Base-by-base conservation (phyloP, 30 jellyfish, hydroid and myxozoan genomes). In the Nemopilema nomurai region DNA sequence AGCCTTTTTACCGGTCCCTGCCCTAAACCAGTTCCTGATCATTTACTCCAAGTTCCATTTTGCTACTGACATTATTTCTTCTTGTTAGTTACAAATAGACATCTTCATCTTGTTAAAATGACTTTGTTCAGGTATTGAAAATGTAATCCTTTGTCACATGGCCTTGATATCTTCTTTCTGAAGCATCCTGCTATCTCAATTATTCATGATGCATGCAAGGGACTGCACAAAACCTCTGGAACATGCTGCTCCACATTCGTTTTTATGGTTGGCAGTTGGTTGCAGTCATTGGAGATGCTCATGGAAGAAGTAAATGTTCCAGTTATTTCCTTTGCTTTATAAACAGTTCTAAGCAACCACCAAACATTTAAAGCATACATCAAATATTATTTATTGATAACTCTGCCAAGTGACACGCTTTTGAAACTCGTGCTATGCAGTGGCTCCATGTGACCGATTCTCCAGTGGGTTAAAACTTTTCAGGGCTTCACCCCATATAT, bases 141-240 rank as follows among this genome's bases (percentile, higher is more conserved):
- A 18, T 66, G 18, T 1, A 9, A 26, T n/a, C 18, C 18, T 18
- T 18, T 66, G 49, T 0, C 32, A 66, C 76, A 20, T 66, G 0
- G 24, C 4, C 1, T 66, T 71, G 49, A 67, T 22, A 20, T 20
- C 24, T 67, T 29, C 24, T 50, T 1, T 62, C 62, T 84, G 8
- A 70, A 84, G 92, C 93, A 85, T 21, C 88, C 93, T 16, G 93
- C 83, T 25, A 85, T 74, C 67, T 85, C 93, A 31, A 51, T 85
- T 8, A 74, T 85, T 30, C 83, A 85, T 67, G 88, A 85, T 73
- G 88, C 67, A 0, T 62, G 87, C 77, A 24, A 66, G 1, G 93
- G 93, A 27, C 51, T 74, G 28, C 71, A 74, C 17, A 85, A 85
- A 21, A 30, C 21, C 1, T 24, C 18, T 75, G 93, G 93, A 1